These are phyloP conservation scores for Micromesistius poutassou DNA, from an alignment of 2,797 vertebrate species.

Conservation along the genomic window DNA sequence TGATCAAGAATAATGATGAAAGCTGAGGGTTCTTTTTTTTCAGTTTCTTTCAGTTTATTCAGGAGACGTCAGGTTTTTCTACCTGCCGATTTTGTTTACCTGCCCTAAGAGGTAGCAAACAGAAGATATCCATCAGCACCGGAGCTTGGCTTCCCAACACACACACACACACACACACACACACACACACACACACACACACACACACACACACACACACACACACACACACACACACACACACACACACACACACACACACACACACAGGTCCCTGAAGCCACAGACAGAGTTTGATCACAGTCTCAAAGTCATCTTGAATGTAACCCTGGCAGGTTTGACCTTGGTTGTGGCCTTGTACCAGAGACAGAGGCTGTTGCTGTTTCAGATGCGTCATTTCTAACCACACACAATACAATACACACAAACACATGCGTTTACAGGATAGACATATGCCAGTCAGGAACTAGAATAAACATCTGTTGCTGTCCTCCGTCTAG, in stretches of 20 bases:
- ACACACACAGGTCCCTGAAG: background rate
- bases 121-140: conserved; percentile 35
- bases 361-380: background rate
- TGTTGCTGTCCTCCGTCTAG: background rate
- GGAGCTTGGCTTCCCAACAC: background rate
- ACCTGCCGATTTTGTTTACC: conserved; percentile 18
- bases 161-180: background rate
- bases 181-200: background rate
- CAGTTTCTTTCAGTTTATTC: background rate
- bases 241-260: background rate
- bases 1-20: background rate
- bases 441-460: background rate
- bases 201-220: background rate
- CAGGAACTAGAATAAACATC: background rate
- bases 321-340: background rate
- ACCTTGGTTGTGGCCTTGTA: background rate
- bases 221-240: conserved; percentile 3
- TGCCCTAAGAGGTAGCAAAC: conserved; percentile 22
- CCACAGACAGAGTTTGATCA: background rate
- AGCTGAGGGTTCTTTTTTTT: background rate
- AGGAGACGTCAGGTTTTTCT: background rate
- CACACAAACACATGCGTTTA: background rate
- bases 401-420: background rate
- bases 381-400: background rate
- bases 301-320: background rate